Evolutionary conservation across 2,797 vertebrate species (phyloP).

Genomic region (Anas georgica): DNA sequence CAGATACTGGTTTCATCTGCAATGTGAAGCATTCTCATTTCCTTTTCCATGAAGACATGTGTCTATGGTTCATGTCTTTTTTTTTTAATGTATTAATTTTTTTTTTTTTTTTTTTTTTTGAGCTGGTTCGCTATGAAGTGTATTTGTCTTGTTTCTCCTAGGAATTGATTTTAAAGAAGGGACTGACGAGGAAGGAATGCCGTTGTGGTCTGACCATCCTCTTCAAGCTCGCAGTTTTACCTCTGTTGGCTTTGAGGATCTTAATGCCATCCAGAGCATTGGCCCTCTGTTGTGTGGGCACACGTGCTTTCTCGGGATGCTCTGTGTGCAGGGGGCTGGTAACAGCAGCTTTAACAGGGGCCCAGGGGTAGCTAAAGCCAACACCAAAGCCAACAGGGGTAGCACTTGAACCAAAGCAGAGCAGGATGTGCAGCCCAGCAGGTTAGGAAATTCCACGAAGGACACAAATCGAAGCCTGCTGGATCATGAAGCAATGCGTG

Average conservation of each 20-base stretch:
- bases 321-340: too few species aligned
- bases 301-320: not conserved
- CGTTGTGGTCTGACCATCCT: not conserved
- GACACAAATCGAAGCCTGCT: not conserved
- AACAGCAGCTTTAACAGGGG: not conserved
- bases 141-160: not conserved
- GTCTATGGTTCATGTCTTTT: not conserved
- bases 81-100: not conserved
- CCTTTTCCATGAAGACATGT: not conserved
- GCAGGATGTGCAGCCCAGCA: not conserved
- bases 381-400: not conserved
- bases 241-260: not conserved
- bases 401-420: not conserved
- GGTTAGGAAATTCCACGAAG: not conserved
- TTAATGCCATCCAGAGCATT: not conserved
- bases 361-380: not conserved
- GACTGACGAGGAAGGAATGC: not conserved
- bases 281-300: not conserved
- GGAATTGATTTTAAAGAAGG: not conserved
- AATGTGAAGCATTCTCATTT: not conserved
- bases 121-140: not conserved
- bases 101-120: not conserved
- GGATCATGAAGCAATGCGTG: not conserved
- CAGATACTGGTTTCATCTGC: not conserved
- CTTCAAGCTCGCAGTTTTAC: not conserved